These are phyloP conservation scores for Ophioninae sp. DNA, from an alignment of 2,888 invertebrate species.

Conservation along the genomic window DNA sequence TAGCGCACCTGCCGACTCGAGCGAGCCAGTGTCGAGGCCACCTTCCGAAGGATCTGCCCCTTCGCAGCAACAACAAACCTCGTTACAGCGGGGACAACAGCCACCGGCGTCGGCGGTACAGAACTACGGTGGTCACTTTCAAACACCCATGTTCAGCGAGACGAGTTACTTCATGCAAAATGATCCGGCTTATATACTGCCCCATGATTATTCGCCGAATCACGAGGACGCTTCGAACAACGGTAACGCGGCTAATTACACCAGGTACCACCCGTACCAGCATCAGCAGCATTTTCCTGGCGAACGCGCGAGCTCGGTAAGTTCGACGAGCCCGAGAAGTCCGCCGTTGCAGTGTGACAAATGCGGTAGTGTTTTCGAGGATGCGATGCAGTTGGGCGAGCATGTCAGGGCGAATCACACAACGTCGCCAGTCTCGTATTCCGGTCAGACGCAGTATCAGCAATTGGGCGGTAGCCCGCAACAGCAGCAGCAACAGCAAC, in stretches of 20 bases:
- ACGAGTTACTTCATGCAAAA: constrained; percentile 76
- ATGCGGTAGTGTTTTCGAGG: constrained; percentile 91
- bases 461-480: constrained; percentile 75
- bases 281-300: constrained; percentile 82
- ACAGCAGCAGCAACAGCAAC: constrained; percentile 81
- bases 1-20: constrained; percentile 88
- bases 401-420: constrained; percentile 88
- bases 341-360: constrained; percentile 89
- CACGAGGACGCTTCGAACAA: constrained; percentile 83
- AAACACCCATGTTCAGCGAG: constrained; percentile 73
- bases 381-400: constrained; percentile 88
- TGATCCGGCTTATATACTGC: constrained; percentile 75
- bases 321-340: constrained; percentile 87
- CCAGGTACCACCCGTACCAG: constrained; percentile 80
- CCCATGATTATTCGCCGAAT: constrained; percentile 81
- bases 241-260: constrained; percentile 78
- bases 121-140: constrained; percentile 70
- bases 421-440: constrained; percentile 76
- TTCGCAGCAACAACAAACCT: constrained; percentile 77
- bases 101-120: constrained; percentile 59
- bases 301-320: constrained; percentile 77
- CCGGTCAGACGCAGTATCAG: constrained; percentile 71
- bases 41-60: constrained; percentile 82
- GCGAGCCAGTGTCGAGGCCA: constrained; percentile 84
- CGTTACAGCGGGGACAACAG: constrained; percentile 65